A percentile compares a stretch with the other conserved stretches of the same genome.
phyloP scores from a whole-genome alignment of 1,140 invertebrate species.

The Leptopilina clavipes region DNA sequence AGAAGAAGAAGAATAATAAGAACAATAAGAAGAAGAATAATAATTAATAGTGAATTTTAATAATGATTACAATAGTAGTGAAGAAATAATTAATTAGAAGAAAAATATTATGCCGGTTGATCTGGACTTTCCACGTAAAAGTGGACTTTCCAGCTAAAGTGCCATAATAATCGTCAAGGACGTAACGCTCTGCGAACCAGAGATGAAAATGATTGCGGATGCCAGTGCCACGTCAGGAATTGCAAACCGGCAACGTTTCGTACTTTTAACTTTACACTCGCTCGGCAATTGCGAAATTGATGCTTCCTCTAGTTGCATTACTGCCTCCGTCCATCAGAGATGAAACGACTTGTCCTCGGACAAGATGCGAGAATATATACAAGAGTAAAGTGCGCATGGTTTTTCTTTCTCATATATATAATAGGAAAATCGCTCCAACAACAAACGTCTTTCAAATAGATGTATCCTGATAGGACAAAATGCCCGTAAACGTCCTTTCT shows the following conservation, averaged over 20 bases:
- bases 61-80: neutral
- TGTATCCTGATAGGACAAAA: constrained; percentile 24
- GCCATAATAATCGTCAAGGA: constrained; percentile 29
- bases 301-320: constrained; percentile 30
- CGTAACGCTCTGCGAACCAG: constrained; percentile 33
- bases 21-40: neutral
- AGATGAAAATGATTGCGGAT: constrained; percentile 27
- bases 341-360: constrained; percentile 23
- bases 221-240: constrained; percentile 9
- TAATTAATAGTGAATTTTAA: too few species aligned
- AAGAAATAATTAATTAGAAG: too few species aligned
- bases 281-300: constrained; percentile 18
- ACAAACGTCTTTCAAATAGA: neutral
- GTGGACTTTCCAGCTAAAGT: too few species aligned
- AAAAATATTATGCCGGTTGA: neutral
- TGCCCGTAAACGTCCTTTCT: constrained; percentile 15
- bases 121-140: neutral
- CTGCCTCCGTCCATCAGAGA: constrained; percentile 25
- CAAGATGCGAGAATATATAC: neutral
- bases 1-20: neutral
- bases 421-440: neutral
- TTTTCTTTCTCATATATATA: neutral
- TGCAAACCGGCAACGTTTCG: constrained; percentile 2
- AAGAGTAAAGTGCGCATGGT: neutral
- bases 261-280: constrained; percentile 11